Base-by-base conservation (phyloP, 2,888 invertebrate genomes). In the Limulus polyphemus region DNA sequence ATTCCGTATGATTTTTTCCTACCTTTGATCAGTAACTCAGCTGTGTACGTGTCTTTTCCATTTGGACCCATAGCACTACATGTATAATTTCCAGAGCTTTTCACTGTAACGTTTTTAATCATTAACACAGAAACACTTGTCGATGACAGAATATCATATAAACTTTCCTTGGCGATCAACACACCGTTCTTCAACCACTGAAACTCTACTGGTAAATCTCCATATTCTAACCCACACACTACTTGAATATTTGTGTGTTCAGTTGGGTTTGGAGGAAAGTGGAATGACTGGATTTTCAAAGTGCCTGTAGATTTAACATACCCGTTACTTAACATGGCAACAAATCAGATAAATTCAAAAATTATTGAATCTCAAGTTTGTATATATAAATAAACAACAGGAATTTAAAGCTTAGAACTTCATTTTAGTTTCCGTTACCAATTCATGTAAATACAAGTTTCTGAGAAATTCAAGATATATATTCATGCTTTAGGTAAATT, bases 11-110 rank as follows among this genome's bases (percentile, higher is more conserved):
- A n/a, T n/a, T 32, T 32, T 32, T 32, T 32, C 32, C 57, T 57
- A 65, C 65, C 65, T 62, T 63, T 60, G 2, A 65, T 62, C 56
- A 56, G 58, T 17, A 65, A 58, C 51, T 52, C 55, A 10, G 65
- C 46, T 4, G 65, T 56, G 55, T 51, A 60, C 3, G 10, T 51
- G n/a, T 59, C 65, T 57, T 56, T 14, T 49, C 65, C 67, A 0
- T 58, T 49, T 14, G 11, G 47, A 57, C 56, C 62, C 9, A 49
- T 49, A 13, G 59, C 64, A 47, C 16, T 32, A 50, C 67, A 68
- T 1, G 65, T 57, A 51, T 67, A 68, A 56, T 65, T 68, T 49
- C 67, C 68, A 10, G 56, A 55, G 49, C 60, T 62, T 11, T 60
- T 62, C 13, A 12, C 12, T 9, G 57, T 14, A 7, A 65, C 63